Evolutionary conservation across 2,797 vertebrate genomes (phyloP).

Genomic region (Acipenser transmontanus): DNA sequence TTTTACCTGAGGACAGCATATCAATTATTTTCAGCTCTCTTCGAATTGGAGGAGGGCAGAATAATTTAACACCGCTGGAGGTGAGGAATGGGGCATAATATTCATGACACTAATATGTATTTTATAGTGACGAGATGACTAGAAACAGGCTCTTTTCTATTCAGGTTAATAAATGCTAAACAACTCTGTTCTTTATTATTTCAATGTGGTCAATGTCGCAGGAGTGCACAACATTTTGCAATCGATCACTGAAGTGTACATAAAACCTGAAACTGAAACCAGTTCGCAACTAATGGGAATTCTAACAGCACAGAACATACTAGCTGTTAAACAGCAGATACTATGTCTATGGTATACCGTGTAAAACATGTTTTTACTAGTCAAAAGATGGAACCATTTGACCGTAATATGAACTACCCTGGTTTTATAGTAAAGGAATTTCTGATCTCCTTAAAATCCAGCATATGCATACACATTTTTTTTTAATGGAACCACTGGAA

Average conservation of each 20-base stretch:
- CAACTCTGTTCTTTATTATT: conserved; percentile 7
- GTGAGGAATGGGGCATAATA: conserved; percentile 26
- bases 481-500: background rate
- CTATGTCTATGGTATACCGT: conserved; percentile 12
- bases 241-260: conserved; percentile 33
- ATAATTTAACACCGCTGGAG: conserved; percentile 33
- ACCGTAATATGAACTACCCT: conserved; percentile 14
- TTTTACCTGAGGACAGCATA: conserved; percentile 42
- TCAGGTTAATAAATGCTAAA: conserved; percentile 23
- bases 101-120: conserved; percentile 27
- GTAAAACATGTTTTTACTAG: conserved; percentile 11
- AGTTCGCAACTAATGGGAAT: conserved; percentile 19
- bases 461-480: background rate
- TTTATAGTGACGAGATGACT: conserved; percentile 19
- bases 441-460: conserved; percentile 7
- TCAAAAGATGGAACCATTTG: conserved; percentile 4
- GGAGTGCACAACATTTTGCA: conserved; percentile 18
- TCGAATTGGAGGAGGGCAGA: conserved; percentile 29
- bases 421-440: conserved; percentile 7
- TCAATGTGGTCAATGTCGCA: background rate
- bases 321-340: conserved; percentile 11
- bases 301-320: background rate
- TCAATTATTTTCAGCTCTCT: conserved; percentile 38
- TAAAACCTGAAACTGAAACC: conserved; percentile 23
- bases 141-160: conserved; percentile 15